A percentile compares a stretch with the other conserved stretches of the same genome.
phyloP scores from a whole-genome alignment of 2,888 invertebrate species.

The Pseudococcus longispinus region DNA sequence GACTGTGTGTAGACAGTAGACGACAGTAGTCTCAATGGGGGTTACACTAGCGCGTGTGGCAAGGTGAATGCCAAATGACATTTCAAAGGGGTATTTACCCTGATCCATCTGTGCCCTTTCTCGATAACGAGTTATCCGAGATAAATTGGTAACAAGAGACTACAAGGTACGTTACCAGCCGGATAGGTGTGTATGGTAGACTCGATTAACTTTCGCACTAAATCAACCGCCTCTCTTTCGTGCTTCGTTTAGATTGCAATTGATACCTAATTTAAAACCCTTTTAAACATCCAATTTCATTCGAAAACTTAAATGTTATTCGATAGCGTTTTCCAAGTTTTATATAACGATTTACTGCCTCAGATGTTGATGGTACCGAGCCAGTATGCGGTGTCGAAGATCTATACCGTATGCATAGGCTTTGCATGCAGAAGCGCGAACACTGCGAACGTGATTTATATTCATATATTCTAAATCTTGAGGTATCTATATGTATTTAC shows the following conservation, averaged over 20 bases:
- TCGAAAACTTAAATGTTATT: slow-evolving; percentile 50
- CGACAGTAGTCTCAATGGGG: slow-evolving; percentile 40
- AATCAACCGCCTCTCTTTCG: slow-evolving; percentile 55
- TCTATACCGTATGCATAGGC: no score
- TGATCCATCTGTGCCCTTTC: slow-evolving; percentile 55
- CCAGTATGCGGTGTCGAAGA: no score
- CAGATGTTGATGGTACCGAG: no score
- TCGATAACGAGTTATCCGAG: slow-evolving; percentile 56
- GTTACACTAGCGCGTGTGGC: slow-evolving; percentile 50
- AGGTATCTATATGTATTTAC: no score
- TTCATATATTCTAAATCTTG: no score
- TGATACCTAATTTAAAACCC: slow-evolving; percentile 57
- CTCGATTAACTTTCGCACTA: slow-evolving; percentile 57
- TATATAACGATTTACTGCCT: not conserved
- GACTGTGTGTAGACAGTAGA: slow-evolving; percentile 28
- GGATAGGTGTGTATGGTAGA: slow-evolving; percentile 52
- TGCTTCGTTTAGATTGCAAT: slow-evolving; percentile 56
- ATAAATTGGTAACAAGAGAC: slow-evolving; percentile 57
- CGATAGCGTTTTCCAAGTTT: slow-evolving; percentile 45
- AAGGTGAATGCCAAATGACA: slow-evolving; percentile 57
- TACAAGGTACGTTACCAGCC: slow-evolving; percentile 52
- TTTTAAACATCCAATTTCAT: slow-evolving; percentile 50
- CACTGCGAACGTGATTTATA: no score
- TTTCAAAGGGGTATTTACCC: slow-evolving; percentile 56
- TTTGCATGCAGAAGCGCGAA: no score